phyloP scores from a whole-genome alignment of 2,888 invertebrate species.

The Mesorhabditis belari region DNA sequence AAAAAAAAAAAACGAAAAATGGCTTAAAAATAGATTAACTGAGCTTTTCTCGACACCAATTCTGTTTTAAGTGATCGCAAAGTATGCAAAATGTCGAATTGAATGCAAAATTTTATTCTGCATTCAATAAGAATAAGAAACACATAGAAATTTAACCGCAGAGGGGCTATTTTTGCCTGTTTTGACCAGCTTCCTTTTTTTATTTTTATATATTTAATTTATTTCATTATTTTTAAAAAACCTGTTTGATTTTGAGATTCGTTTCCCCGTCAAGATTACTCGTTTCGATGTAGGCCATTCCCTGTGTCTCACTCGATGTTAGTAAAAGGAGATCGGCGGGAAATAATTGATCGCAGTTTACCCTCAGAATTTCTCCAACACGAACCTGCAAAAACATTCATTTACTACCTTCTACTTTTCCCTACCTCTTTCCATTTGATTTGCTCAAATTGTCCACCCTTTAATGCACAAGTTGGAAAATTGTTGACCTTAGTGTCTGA shows the following conservation, averaged over 20 bases:
- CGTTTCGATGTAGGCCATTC: slow-evolving; percentile 97
- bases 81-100: no score
- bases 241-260: slow-evolving; percentile 90
- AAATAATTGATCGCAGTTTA: slow-evolving; percentile 85
- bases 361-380: slow-evolving; percentile 83
- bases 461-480: slow-evolving; percentile 74
- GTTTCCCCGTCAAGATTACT: slow-evolving; percentile 98
- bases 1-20: background rate
- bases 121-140: no score
- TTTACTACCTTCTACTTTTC: background rate
- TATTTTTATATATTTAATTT: no score
- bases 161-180: no score
- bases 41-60: no score
- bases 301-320: slow-evolving; percentile 78
- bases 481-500: slow-evolving; percentile 93
- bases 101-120: no score
- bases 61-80: no score
- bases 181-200: no score
- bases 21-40: no score
- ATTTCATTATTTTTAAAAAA: no score
- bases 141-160: no score
- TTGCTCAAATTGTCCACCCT: slow-evolving; percentile 71
- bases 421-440: slow-evolving; percentile 73
- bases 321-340: slow-evolving; percentile 89
- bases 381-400: slow-evolving; percentile 28